Percentiles rank a stretch among this genome's conserved stretches.
Evolutionary conservation across 2,797 vertebrate genomes (phyloP).

Genomic region (Phyllotis vaccarum): DNA sequence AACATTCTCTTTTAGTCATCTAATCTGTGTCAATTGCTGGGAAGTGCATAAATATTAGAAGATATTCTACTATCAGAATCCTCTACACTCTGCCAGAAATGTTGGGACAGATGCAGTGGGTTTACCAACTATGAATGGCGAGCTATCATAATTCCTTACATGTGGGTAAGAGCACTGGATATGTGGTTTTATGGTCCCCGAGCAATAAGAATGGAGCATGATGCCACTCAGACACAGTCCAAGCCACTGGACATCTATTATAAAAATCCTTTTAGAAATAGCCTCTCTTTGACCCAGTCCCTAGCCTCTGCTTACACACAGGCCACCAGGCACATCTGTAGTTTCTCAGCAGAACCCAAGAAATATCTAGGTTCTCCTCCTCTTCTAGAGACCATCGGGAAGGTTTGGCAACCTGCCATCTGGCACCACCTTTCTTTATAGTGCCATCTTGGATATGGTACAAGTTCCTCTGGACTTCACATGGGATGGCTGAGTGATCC

Average conservation of each 20-base stretch:
- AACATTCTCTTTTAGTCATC: fast-evolving
- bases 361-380: neutral
- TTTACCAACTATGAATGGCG: fast-evolving
- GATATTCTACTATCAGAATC: neutral
- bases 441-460: neutral
- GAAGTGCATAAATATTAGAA: too few species aligned
- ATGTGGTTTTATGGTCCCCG: neutral
- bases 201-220: fast-evolving
- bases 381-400: neutral
- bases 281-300: neutral
- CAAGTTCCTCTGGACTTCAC: too few species aligned
- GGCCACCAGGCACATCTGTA: neutral
- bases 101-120: neutral
- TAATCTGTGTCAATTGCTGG: neutral
- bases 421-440: fast-evolving
- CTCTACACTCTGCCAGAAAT: neutral
- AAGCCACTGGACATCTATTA: neutral
- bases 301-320: neutral
- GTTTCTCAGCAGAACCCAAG: neutral
- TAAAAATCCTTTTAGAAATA: neutral
- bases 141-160: fast-evolving
- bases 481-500: fast-evolving
- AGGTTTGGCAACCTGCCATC: neutral
- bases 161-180: fast-evolving
- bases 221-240: fast-evolving